A percentile compares a stretch with the other conserved stretches of the same genome.
These are phyloP conservation scores for Drosophila lini DNA, from an alignment of 1,140 invertebrate genomes.

Conservation along the genomic window DNA sequence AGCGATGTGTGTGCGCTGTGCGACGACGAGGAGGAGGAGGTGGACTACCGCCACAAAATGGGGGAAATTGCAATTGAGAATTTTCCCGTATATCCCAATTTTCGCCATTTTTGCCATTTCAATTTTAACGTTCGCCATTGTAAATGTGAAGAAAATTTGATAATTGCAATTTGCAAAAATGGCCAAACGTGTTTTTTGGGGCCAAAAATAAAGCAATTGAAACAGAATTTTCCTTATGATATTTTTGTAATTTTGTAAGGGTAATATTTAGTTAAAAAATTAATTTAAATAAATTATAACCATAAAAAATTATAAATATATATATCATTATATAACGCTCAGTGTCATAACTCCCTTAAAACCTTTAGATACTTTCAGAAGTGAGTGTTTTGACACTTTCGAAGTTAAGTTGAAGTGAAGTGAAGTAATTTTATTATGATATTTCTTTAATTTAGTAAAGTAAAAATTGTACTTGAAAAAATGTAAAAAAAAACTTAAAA, in stretches of 20 bases:
- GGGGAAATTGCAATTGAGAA: constrained; percentile 13
- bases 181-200: not conserved
- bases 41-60: constrained; percentile 11
- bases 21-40: not conserved
- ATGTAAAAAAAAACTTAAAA: not conserved
- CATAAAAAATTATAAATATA: too few species aligned
- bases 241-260: too few species aligned
- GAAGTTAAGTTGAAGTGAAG: too few species aligned
- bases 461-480: too few species aligned
- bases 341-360: too few species aligned
- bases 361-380: too few species aligned
- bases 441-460: too few species aligned
- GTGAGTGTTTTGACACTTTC: too few species aligned
- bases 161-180: not conserved
- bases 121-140: constrained; percentile 13
- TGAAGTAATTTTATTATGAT: too few species aligned
- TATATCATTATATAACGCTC: too few species aligned
- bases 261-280: too few species aligned
- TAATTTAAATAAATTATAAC: not conserved
- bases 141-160: constrained; percentile 5
- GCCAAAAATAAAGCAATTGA: not conserved
- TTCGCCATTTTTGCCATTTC: constrained; percentile 6
- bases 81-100: constrained; percentile 1
- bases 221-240: too few species aligned
- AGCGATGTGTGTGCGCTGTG: constrained; percentile 44